Base-by-base conservation (phyloP, 2,797 vertebrate genomes). In the Gymnothorax reevesii region DNA sequence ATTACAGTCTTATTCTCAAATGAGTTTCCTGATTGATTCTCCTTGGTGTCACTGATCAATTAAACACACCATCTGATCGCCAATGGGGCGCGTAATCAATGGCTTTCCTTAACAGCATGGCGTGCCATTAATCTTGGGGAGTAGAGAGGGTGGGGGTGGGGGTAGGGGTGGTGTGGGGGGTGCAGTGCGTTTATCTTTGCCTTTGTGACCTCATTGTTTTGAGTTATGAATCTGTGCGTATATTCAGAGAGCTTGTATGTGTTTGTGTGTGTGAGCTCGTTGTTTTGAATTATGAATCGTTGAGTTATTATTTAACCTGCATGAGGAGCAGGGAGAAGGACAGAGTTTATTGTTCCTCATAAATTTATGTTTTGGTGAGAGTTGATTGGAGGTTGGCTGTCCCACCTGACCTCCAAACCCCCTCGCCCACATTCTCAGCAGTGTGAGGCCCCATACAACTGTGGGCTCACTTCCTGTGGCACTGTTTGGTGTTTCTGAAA, bases 1-100 rank as follows among this genome's bases (percentile, higher is more conserved):
- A 15, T 12, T 77, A 27, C 42, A 27, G 69, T 73, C 25, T 73
- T 73, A 33, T 25, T 33, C 25, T 73, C 73, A 77, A 15, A 77
- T 77, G 12, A 17, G 3, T 49, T 52, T 49, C 73, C 73, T 77
- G 75, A 13, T 79, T 79, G 75, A 79, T 52, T 79, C 75, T 79
- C 75, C 75, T 79, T 79, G 2, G 12, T 79, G 75, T 79, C 75
- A 42, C 54, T 79, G 75, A 79, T 79, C 75, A 79, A 54, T 79
- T 79, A 79, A 79, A 79, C 75, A 79, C 49, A 54, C 75, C 49
- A 54, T 79, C 75, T 79, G 75, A 52, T 79, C 20, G 49, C 75
- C 75, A 79, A 79, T 79, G 75, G 75, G 75, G 75, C 75, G 75
- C 49, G 75, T 79, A 79, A 79, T 79, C 75, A 54, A 54, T 52